phyloP scores from a whole-genome alignment of 2,888 invertebrate species.

The Cryptophagus acutangulus region DNA sequence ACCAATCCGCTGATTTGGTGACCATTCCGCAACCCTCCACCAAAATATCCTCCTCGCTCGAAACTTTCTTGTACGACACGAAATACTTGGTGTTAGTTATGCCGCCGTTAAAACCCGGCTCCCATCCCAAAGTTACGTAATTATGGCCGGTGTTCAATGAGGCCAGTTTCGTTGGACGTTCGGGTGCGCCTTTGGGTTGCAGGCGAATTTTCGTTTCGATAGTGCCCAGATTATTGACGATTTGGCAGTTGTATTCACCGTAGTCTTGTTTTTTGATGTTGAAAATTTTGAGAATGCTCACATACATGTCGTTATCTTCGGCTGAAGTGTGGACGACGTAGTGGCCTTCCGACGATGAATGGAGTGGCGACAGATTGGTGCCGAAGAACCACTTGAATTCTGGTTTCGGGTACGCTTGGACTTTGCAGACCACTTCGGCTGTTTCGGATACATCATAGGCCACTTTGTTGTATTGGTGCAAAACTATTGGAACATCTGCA shows the following conservation, averaged over 20 bases:
- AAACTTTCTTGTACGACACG: conserved; percentile 71
- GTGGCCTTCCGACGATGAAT: conserved; percentile 77
- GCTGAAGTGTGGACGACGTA: conserved; percentile 78
- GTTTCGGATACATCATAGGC: conserved; percentile 80
- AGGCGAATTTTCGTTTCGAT: conserved; percentile 70
- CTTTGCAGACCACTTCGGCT: conserved; percentile 81
- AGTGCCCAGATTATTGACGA: conserved; percentile 75
- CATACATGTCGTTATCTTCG: conserved; percentile 81
- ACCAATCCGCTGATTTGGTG: conserved; percentile 63
- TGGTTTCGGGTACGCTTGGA: conserved; percentile 88
- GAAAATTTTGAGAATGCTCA: conserved; percentile 68
- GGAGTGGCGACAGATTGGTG: conserved; percentile 66
- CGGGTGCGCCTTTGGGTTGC: conserved; percentile 84
- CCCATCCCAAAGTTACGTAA: conserved; percentile 78
- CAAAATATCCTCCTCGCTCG: conserved; percentile 57
- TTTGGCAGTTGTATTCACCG: conserved; percentile 87
- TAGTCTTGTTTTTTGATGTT: conserved; percentile 78
- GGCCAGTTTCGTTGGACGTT: conserved; percentile 68
- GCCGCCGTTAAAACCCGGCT: conserved; percentile 88
- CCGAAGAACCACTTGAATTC: conserved; percentile 90
- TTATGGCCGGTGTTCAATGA: conserved; percentile 73
- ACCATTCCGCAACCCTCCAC: conserved; percentile 59
- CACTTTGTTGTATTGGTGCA: conserved; percentile 81
- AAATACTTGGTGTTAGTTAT: conserved; percentile 81
- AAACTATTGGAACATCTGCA: conserved; percentile 77